These are phyloP conservation scores for Lycaon pictus DNA, from an alignment of 2,113 vertebrate species.

Conservation along the genomic window DNA sequence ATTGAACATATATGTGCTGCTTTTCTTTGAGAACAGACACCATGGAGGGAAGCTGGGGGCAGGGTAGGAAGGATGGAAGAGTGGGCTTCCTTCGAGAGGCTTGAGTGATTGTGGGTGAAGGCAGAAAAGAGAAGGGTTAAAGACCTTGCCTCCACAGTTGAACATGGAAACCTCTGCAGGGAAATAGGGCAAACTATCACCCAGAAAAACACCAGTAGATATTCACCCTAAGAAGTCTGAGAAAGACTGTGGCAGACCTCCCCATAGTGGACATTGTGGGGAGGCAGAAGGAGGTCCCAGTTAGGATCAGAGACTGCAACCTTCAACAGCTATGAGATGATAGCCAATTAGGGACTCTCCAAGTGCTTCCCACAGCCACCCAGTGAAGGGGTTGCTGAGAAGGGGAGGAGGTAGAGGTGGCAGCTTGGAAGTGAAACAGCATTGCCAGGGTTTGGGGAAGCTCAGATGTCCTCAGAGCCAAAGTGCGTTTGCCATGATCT, in stretches of 20 bases:
- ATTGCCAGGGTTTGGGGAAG: not conserved
- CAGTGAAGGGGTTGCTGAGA: not conserved
- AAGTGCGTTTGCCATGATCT: not conserved
- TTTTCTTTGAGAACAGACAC: slow-evolving; percentile 46
- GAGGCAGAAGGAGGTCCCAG: not conserved
- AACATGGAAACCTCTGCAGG: not conserved
- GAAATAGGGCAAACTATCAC: not conserved
- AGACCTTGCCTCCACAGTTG: not conserved
- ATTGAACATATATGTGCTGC: not conserved
- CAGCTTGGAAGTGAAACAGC: not conserved
- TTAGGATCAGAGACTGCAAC: not conserved
- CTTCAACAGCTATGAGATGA: not conserved
- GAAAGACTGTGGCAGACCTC: not conserved
- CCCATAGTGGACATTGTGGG: not conserved
- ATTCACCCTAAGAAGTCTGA: not conserved
- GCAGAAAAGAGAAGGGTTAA: not conserved
- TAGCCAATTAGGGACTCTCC: not conserved
- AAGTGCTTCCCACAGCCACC: too few relatives aligned
- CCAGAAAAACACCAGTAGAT: not conserved
- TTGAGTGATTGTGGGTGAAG: not conserved
- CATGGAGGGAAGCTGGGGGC: not conserved
- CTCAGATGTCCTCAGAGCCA: not conserved
- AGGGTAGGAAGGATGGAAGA: not conserved
- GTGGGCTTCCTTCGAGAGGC: not conserved
- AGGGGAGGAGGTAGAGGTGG: not conserved